These are phyloP conservation scores for Epirrhoe tristata DNA, from an alignment of 2,888 invertebrate genomes.

Conservation along the genomic window DNA sequence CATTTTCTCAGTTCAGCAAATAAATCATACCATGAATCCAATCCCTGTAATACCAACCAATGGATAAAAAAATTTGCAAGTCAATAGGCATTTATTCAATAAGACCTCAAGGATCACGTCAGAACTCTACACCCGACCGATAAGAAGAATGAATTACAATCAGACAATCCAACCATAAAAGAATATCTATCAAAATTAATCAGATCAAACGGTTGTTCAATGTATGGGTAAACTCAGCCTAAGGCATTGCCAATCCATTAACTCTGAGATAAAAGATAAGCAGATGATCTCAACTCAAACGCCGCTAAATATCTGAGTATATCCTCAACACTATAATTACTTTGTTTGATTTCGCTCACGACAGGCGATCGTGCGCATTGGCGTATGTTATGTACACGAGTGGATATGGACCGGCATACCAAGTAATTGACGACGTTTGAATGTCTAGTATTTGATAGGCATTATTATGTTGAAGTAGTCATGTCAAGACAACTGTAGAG, in stretches of 20 bases:
- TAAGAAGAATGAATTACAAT: too few relatives aligned
- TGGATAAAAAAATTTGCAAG: too few relatives aligned
- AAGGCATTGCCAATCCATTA: constrained; percentile 16
- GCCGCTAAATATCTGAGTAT: constrained; percentile 21
- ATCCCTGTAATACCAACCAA: too few relatives aligned
- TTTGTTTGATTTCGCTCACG: constrained; percentile 39
- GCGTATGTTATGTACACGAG: constrained; percentile 34
- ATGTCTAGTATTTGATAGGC: constrained; percentile 9
- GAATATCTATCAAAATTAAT: not conserved
- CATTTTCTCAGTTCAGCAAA: too few relatives aligned
- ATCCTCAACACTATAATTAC: constrained; percentile 33
- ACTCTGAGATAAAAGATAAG: constrained; percentile 22
- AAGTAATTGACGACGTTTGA: constrained; percentile 41
- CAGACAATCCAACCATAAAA: too few relatives aligned
- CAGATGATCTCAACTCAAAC: constrained; percentile 25
- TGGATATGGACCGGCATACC: constrained; percentile 42
- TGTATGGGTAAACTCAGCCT: not conserved
- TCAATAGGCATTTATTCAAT: too few relatives aligned
- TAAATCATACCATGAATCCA: too few relatives aligned
- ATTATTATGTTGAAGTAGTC: not conserved
- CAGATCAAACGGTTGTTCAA: not conserved
- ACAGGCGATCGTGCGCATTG: constrained; percentile 39
- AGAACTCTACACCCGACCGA: too few relatives aligned
- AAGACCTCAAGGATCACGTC: too few relatives aligned
- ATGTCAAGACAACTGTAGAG: not conserved